Evolutionary conservation across 2,797 vertebrate genomes (phyloP).

Genomic region (Rhinogobio ventralis): DNA sequence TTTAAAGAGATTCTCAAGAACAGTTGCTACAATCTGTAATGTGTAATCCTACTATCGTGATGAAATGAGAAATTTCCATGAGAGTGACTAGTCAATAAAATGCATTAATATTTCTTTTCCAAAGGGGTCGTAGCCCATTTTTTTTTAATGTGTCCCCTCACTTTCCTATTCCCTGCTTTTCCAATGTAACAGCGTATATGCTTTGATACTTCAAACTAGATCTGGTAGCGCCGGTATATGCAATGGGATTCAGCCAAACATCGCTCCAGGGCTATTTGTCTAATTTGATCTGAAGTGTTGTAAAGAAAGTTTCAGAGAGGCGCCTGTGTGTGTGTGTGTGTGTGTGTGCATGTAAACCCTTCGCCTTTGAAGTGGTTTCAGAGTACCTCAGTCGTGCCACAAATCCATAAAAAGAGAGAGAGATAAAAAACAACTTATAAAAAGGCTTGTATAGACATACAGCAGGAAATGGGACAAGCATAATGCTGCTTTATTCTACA

Average conservation of each 20-base stretch:
- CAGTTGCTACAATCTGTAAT: slow-evolving; percentile 15
- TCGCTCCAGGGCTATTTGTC: slow-evolving; percentile 34
- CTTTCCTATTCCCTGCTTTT: slow-evolving; percentile 2
- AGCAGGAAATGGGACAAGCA: slow-evolving; percentile 58
- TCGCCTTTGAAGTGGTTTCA: slow-evolving; percentile 35
- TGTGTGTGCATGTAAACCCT: not conserved
- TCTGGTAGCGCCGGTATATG: not conserved
- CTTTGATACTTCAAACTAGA: slow-evolving; percentile 28
- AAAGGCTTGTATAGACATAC: slow-evolving; percentile 52
- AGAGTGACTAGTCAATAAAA: not conserved
- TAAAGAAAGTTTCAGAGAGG: slow-evolving; percentile 32
- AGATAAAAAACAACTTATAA: slow-evolving; percentile 53
- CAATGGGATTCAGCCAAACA: slow-evolving; percentile 38
- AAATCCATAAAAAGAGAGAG: slow-evolving; percentile 45
- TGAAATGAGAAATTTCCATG: not conserved
- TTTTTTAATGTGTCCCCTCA: not conserved
- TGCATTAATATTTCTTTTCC: not conserved
- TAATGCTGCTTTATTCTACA: slow-evolving; percentile 87
- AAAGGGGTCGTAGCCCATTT: not conserved
- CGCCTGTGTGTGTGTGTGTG: not conserved
- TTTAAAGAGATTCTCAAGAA: not conserved
- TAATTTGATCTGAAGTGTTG: slow-evolving; percentile 42
- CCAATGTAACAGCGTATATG: slow-evolving; percentile 13
- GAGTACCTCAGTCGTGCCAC: slow-evolving; percentile 31
- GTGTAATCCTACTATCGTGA: not conserved